Percentiles rank a stretch among this genome's conserved stretches.
phyloP scores from a whole-genome alignment of 2,113 vertebrate species.

The Hiodon tergisus region DNA sequence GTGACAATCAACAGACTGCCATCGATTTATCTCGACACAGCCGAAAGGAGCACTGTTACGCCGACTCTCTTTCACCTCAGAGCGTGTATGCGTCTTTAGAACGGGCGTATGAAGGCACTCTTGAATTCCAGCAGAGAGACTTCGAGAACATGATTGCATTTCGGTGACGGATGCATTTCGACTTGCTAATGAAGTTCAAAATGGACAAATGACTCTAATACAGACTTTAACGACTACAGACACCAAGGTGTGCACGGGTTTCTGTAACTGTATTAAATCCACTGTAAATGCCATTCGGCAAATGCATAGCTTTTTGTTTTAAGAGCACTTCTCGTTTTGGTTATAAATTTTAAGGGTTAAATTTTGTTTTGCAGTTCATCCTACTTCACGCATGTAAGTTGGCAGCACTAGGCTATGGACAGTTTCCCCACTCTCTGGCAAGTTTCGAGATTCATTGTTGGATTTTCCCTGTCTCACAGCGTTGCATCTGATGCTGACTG shows the following conservation, averaged over 20 bases:
- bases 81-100: slow-evolving; percentile 24
- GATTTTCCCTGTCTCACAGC: slow-evolving; percentile 66
- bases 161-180: slow-evolving; percentile 1
- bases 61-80: slow-evolving; percentile 1
- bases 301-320: background rate
- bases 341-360: background rate
- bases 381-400: background rate
- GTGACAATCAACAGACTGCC: background rate
- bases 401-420: background rate
- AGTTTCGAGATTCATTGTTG: slow-evolving; percentile 54
- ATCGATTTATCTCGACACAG: background rate
- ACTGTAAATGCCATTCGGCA: background rate
- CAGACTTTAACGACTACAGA: slow-evolving; percentile 18
- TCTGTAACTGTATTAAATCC: background rate
- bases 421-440: background rate
- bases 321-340: background rate
- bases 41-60: background rate
- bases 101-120: slow-evolving; percentile 33
- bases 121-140: slow-evolving; percentile 57
- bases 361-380: background rate
- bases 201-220: background rate
- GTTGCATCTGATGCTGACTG: slow-evolving; percentile 51
- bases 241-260: slow-evolving; percentile 46
- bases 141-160: slow-evolving; percentile 51
- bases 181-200: background rate